Evolutionary conservation across 2,797 vertebrate species (phyloP).

Genomic region (Pseudochirops corinnae): DNA sequence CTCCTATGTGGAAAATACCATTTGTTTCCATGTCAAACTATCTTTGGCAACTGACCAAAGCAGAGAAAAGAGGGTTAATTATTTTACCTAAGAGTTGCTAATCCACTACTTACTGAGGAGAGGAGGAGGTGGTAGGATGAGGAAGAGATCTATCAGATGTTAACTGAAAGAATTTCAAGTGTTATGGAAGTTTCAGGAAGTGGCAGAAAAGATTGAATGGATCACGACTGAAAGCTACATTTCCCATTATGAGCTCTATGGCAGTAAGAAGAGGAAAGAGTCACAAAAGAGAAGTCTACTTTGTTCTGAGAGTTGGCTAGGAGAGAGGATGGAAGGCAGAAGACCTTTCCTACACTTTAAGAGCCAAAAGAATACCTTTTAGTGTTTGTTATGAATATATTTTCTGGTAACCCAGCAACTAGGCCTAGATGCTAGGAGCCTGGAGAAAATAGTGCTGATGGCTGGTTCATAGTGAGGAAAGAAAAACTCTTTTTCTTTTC

Average conservation of each 20-base stretch:
- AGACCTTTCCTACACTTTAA: constrained; percentile 75
- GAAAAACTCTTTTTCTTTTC: constrained; percentile 75
- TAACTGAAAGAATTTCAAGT: constrained; percentile 53
- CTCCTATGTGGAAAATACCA: constrained; percentile 77
- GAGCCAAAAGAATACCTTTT: constrained; percentile 82
- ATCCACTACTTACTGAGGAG: constrained; percentile 9
- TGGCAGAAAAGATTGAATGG: constrained; percentile 61
- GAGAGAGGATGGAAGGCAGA: constrained; percentile 71
- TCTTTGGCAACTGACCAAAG: constrained; percentile 59
- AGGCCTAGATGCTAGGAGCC: constrained; percentile 76
- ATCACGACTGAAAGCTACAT: constrained; percentile 58
- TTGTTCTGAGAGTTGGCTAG: constrained; percentile 55
- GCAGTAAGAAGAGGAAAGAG: constrained; percentile 63
- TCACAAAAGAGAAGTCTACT: constrained; percentile 60
- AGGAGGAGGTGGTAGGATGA: constrained; percentile 7
- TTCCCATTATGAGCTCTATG: constrained; percentile 56
- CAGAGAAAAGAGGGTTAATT: constrained; percentile 61
- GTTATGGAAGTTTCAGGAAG: constrained; percentile 55
- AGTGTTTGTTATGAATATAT: constrained; percentile 82
- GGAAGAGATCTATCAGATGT: neutral
- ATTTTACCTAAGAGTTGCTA: neutral
- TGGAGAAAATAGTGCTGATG: constrained; percentile 71
- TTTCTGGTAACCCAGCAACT: constrained; percentile 82
- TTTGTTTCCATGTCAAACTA: constrained; percentile 72
- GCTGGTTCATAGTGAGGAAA: constrained; percentile 68